These are phyloP conservation scores for Lepidurus apus DNA, from an alignment of 1,140 invertebrate species.

Conservation along the genomic window DNA sequence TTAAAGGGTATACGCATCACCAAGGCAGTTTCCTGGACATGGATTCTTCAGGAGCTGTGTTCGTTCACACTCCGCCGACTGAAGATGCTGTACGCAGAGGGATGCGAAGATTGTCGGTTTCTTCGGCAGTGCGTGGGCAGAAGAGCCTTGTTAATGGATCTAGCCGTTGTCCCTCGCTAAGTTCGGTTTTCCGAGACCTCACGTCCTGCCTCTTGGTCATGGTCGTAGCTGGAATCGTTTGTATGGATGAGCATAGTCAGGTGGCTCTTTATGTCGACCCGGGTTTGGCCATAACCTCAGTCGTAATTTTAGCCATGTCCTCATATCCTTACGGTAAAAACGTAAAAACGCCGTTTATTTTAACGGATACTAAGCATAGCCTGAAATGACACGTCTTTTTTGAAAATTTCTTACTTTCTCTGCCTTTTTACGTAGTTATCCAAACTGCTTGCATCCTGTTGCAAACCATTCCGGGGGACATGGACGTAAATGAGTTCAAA, in stretches of 20 bases:
- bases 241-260: conserved; percentile 52
- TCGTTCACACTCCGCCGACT: conserved; percentile 50
- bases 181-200: conserved; percentile 47
- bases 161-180: conserved; percentile 23
- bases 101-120: conserved; percentile 41
- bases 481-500: conserved; percentile 63
- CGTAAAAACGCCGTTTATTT: not conserved
- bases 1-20: conserved; percentile 61
- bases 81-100: conserved; percentile 40
- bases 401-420: conserved; percentile 40
- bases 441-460: conserved; percentile 70
- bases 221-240: conserved; percentile 57
- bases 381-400: conserved; percentile 20
- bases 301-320: conserved; percentile 55
- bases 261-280: conserved; percentile 69
- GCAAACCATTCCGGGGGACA: conserved; percentile 73
- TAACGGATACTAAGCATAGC: not conserved
- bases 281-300: conserved; percentile 59
- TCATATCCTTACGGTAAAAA: conserved; percentile 59
- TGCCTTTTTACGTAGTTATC: conserved; percentile 53
- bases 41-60: conserved; percentile 58
- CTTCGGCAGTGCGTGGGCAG: conserved; percentile 30
- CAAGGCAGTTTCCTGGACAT: conserved; percentile 66
- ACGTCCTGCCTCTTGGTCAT: conserved; percentile 62
- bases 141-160: conserved; percentile 48